Percentiles rank a stretch among this genome's conserved stretches.
Evolutionary conservation across 2,113 vertebrate species (phyloP).

Genomic region (Crotophaga sulcirostris): DNA sequence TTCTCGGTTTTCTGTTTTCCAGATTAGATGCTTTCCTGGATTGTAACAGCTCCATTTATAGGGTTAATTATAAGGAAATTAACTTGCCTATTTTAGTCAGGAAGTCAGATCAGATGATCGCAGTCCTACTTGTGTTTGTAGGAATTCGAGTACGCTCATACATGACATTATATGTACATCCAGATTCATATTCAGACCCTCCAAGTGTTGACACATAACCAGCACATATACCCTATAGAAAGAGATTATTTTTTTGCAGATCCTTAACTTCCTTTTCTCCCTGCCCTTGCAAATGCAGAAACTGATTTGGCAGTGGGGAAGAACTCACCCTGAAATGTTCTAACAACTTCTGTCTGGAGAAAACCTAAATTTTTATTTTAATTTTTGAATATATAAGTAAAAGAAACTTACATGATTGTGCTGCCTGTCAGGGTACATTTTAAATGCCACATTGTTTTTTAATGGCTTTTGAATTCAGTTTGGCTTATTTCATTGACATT

Average conservation of each 20-base stretch:
- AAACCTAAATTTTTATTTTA: background rate
- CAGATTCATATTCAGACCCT: background rate
- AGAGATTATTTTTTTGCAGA: background rate
- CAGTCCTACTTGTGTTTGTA: background rate
- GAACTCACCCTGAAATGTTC: background rate
- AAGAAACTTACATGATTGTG: background rate
- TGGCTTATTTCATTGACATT: background rate
- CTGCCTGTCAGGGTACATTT: background rate
- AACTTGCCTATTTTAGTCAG: background rate
- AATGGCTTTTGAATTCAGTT: background rate
- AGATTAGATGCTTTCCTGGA: background rate
- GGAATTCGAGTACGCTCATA: background rate
- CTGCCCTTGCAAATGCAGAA: background rate
- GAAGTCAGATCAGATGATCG: background rate
- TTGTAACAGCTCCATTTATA: background rate
- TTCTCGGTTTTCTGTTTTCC: background rate
- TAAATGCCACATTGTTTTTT: background rate
- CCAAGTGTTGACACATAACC: background rate
- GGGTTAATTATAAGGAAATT: background rate
- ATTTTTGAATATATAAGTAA: background rate
- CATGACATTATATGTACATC: background rate
- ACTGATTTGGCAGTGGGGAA: background rate
- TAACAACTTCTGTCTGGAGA: background rate
- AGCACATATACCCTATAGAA: background rate
- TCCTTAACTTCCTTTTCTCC: background rate